These are phyloP conservation scores for Ophiothrix spiculata DNA, from an alignment of 35 echinoderm and acorn worm genomes.

Conservation along the genomic window DNA sequence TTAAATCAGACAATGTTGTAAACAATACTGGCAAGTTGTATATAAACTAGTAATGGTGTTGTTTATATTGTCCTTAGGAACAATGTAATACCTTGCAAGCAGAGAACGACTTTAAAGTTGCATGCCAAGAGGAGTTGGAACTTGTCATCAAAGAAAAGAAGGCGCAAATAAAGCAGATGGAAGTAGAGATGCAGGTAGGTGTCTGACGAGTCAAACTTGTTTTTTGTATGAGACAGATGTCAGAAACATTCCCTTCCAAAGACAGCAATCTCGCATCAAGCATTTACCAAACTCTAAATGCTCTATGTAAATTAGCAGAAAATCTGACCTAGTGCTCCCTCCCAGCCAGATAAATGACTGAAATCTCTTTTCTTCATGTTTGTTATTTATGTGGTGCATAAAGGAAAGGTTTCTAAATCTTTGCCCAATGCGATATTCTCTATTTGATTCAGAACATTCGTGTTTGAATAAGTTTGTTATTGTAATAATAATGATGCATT, in stretches of 20 bases:
- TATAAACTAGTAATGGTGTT: background rate
- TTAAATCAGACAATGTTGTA: too few species aligned
- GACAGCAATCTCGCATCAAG: background rate
- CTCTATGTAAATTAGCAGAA: background rate
- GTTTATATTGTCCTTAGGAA: constrained; percentile 69
- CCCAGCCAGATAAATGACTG: background rate
- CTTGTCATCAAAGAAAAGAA: constrained; percentile 18
- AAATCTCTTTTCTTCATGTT: background rate
- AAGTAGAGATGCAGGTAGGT: constrained; percentile 63
- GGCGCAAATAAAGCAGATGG: constrained; percentile 27
- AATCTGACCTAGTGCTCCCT: background rate
- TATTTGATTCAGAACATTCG: too few species aligned
- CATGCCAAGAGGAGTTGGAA: constrained; percentile 46
- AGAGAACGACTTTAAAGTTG: constrained; percentile 74
- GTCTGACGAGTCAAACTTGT: background rate
- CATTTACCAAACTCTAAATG: background rate
- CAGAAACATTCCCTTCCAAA: too few species aligned
- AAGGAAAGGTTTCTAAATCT: background rate
- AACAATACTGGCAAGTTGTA: background rate
- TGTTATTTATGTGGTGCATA: background rate
- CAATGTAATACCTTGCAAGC: constrained; percentile 59
- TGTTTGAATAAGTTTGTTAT: too few species aligned
- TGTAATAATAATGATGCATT: too few species aligned
- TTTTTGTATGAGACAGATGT: background rate
- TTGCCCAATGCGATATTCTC: too few species aligned